Evolutionary conservation across 2,113 vertebrate genomes (phyloP).

Genomic region (Odontophorus gujanensis): DNA sequence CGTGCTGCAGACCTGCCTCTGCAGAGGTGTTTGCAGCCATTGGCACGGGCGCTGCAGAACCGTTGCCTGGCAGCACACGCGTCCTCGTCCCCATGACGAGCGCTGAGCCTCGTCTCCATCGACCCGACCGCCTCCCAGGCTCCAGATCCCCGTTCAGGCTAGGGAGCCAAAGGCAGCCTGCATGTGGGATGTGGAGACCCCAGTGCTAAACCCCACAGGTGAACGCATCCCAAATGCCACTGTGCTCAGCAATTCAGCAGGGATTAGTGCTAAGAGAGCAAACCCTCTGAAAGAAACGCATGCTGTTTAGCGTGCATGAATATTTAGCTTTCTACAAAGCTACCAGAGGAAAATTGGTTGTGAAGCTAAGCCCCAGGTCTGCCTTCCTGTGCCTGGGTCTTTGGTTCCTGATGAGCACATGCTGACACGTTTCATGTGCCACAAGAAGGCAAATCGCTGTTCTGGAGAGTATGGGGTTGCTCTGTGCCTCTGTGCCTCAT

Average conservation of each 20-base stretch:
- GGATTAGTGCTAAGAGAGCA: neutral
- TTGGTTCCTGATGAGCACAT: neutral
- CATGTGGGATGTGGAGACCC: neutral
- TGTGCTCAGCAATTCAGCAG: neutral
- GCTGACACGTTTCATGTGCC: neutral
- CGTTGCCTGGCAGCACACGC: conserved; percentile 65
- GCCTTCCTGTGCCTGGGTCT: neutral
- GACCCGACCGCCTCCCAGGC: conserved; percentile 4
- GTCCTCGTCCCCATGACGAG: conserved; percentile 40
- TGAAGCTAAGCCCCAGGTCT: neutral
- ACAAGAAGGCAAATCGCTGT: neutral
- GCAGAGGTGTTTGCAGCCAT: conserved; percentile 63
- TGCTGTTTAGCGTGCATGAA: neutral
- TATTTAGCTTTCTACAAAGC: neutral
- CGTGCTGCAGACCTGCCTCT: conserved; percentile 50
- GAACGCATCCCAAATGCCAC: neutral
- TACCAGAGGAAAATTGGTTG: neutral
- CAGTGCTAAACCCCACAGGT: neutral
- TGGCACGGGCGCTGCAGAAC: conserved; percentile 51
- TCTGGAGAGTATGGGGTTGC: neutral
- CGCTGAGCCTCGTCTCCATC: conserved; percentile 11
- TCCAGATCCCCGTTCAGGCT: neutral
- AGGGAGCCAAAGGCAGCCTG: accelerated
- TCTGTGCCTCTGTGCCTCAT: neutral
- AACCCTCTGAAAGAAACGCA: conserved; percentile 25